Evolutionary conservation across 2,113 vertebrate genomes (phyloP).

Genomic region (Lepisosteus osseus): DNA sequence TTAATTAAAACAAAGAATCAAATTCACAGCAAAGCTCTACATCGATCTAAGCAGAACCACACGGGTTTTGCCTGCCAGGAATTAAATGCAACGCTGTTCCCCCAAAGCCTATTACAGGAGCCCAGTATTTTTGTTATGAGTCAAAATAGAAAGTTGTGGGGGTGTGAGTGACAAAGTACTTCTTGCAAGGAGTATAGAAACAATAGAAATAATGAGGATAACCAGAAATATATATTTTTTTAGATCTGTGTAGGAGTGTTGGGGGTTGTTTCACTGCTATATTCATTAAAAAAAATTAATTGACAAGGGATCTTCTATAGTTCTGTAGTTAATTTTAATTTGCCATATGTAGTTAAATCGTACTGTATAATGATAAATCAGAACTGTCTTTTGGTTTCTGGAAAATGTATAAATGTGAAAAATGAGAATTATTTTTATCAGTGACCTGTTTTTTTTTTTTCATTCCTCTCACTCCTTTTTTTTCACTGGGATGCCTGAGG

Average conservation of each 20-base stretch:
- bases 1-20: too few species aligned
- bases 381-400: too few species aligned
- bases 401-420: too few species aligned
- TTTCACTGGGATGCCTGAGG: not conserved
- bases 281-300: too few species aligned
- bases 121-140: not conserved
- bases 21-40: too few species aligned
- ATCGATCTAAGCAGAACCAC: not conserved
- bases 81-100: not conserved
- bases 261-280: constrained; percentile 14
- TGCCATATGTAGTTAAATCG: too few species aligned
- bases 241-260: constrained; percentile 27
- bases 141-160: not conserved
- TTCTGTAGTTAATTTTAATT: too few species aligned
- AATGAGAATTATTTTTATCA: too few species aligned
- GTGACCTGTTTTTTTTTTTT: not conserved
- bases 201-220: constrained; percentile 21
- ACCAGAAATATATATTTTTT: not conserved
- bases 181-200: not conserved
- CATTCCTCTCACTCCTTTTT: not conserved
- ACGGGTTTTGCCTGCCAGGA: not conserved
- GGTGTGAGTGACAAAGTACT: not conserved
- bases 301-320: too few species aligned
- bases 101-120: constrained; percentile 3
- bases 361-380: too few species aligned